Percentiles rank a stretch among this genome's conserved stretches.
phyloP scores from a whole-genome alignment of 2,797 vertebrate species.

The Hippocampus kuda region DNA sequence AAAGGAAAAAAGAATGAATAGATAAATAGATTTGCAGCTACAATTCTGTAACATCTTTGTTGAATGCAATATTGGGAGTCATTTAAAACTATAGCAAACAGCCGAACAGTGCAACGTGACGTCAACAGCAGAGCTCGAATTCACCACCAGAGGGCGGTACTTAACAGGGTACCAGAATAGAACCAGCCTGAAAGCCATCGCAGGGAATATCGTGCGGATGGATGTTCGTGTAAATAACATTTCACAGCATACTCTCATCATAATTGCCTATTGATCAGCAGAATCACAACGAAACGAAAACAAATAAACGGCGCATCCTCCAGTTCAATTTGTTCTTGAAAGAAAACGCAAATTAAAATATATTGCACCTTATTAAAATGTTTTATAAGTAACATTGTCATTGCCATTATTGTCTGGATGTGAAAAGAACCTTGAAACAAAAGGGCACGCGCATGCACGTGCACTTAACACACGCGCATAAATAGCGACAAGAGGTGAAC shows the following conservation, averaged over 20 bases:
- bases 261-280: constrained; percentile 7
- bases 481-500: constrained; percentile 18
- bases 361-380: not conserved
- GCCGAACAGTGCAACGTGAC: not conserved
- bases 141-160: constrained; percentile 40
- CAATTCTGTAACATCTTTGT: not conserved
- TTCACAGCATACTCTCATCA: constrained; percentile 8
- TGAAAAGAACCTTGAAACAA: constrained; percentile 5
- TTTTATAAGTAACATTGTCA: not conserved
- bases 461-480: constrained; percentile 7
- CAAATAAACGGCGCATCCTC: too few relatives aligned
- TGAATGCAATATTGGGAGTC: not conserved
- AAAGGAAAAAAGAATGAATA: too few relatives aligned
- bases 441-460: constrained; percentile 8
- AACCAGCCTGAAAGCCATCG: not conserved
- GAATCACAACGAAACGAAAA: not conserved
- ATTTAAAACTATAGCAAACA: not conserved
- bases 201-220: not conserved
- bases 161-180: constrained; percentile 19
- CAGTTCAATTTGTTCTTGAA: not conserved
- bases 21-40: not conserved
- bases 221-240: not conserved
- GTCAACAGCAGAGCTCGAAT: constrained; percentile 15
- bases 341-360: not conserved
- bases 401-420: not conserved